A percentile compares a stretch with the other conserved stretches of the same genome.
These are phyloP conservation scores for Caenorhabditis drosophilae DNA, from an alignment of 2,888 invertebrate species.

Conservation along the genomic window DNA sequence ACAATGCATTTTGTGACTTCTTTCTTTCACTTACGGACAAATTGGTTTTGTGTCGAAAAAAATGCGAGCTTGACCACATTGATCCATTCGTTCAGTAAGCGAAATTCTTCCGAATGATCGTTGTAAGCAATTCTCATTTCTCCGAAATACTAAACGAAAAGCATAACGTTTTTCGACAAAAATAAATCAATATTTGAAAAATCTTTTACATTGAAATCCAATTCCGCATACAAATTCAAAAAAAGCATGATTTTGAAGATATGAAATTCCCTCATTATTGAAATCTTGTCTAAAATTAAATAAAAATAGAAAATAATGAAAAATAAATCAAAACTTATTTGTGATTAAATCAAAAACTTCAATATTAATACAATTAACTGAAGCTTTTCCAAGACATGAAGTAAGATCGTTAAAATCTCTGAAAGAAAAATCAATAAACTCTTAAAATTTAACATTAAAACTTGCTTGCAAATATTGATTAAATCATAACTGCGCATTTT, in stretches of 20 bases:
- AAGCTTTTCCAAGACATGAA: slow-evolving; percentile 9
- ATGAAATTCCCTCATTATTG: slow-evolving; percentile 13
- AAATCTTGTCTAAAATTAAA: slow-evolving; percentile 11
- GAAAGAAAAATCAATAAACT: background rate
- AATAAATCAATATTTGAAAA: background rate
- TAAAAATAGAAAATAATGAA: slow-evolving; percentile 15
- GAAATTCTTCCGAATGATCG: slow-evolving; percentile 19
- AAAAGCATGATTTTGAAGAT: slow-evolving; percentile 43
- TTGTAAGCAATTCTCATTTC: slow-evolving; percentile 32
- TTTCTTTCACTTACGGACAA: slow-evolving; percentile 31
- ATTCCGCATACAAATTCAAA: slow-evolving; percentile 41
- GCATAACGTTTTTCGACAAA: too few relatives aligned
- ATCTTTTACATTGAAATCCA: slow-evolving; percentile 17
- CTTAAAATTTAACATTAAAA: background rate
- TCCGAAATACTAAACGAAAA: slow-evolving; percentile 30
- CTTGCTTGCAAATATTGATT: slow-evolving; percentile 25
- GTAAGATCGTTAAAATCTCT: slow-evolving; percentile 28
- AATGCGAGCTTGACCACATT: slow-evolving; percentile 25
- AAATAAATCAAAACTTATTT: background rate
- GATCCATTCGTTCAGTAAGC: slow-evolving; percentile 27
- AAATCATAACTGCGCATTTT: slow-evolving; percentile 28
- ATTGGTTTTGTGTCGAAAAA: slow-evolving; percentile 8
- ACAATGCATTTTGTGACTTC: too few relatives aligned
- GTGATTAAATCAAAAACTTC: too few relatives aligned
- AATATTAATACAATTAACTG: slow-evolving; percentile 18